Evolutionary conservation across 2,113 vertebrate species (phyloP).

Genomic region (Tapirus terrestris): DNA sequence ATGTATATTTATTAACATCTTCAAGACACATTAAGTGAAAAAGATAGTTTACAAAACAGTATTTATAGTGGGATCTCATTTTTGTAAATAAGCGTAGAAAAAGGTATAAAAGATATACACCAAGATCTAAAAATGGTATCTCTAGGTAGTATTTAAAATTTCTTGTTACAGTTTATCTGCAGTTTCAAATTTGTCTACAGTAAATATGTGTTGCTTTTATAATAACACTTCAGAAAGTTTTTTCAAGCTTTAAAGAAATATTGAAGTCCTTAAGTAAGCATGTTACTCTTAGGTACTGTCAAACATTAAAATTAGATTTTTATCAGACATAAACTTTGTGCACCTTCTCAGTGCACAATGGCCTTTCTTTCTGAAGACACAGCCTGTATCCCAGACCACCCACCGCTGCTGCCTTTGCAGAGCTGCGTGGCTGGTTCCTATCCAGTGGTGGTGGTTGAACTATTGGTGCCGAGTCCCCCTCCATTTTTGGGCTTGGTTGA

Average conservation of each 20-base stretch:
- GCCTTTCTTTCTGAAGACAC: background rate
- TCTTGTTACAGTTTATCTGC: background rate
- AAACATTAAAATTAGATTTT: background rate
- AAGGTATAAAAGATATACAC: background rate
- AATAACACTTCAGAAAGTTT: background rate
- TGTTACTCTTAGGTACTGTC: background rate
- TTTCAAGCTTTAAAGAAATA: background rate
- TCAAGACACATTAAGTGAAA: background rate
- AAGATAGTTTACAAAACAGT: background rate
- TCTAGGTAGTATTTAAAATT: background rate
- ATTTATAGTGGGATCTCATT: background rate
- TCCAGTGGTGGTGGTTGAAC: background rate
- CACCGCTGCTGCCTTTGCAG: background rate
- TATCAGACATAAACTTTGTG: background rate
- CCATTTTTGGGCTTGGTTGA: background rate
- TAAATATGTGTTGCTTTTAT: background rate
- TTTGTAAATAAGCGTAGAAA: background rate
- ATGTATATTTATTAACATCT: background rate
- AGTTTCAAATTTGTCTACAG: background rate
- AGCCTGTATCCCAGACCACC: background rate
- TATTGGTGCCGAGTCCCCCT: background rate
- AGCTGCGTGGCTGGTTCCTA: no score
- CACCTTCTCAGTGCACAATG: background rate
- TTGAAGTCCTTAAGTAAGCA: background rate
- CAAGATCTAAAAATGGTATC: background rate